phyloP scores from a whole-genome alignment of 2,113 vertebrate species.

The Oreochromis aureus region DNA sequence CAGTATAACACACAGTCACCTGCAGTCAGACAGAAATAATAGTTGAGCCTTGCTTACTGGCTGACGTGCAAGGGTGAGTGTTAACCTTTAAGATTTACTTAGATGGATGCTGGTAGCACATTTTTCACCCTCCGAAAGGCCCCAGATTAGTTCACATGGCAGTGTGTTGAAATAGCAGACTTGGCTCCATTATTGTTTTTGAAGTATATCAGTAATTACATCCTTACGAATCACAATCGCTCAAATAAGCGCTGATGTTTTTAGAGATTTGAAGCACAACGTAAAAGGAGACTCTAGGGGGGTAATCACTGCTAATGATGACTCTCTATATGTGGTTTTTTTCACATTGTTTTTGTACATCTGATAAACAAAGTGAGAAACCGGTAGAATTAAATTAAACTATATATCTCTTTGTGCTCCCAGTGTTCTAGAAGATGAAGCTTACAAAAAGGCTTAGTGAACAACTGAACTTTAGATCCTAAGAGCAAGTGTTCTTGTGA shows the following conservation, averaged over 20 bases:
- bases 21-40: neutral
- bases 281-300: neutral
- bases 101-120: neutral
- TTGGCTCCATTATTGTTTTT: neutral
- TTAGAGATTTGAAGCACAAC: slow-evolving; percentile 4
- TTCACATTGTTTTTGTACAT: neutral
- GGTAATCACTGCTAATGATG: neutral
- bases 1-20: neutral
- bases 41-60: neutral
- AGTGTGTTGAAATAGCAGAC: neutral
- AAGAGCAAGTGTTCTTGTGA: neutral
- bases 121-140: neutral
- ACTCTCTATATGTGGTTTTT: neutral
- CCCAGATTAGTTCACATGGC: neutral
- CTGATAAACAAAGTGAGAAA: neutral
- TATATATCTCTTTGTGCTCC: neutral
- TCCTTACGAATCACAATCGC: neutral
- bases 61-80: neutral
- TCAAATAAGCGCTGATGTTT: neutral
- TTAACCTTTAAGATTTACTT: neutral
- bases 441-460: neutral
- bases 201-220: neutral
- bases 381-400: neutral
- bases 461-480: neutral
- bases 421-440: neutral